Percentiles rank a stretch among this genome's conserved stretches.
These are phyloP conservation scores for Drosophila prolongata DNA, from an alignment of 2,888 invertebrate species.

Conservation along the genomic window DNA sequence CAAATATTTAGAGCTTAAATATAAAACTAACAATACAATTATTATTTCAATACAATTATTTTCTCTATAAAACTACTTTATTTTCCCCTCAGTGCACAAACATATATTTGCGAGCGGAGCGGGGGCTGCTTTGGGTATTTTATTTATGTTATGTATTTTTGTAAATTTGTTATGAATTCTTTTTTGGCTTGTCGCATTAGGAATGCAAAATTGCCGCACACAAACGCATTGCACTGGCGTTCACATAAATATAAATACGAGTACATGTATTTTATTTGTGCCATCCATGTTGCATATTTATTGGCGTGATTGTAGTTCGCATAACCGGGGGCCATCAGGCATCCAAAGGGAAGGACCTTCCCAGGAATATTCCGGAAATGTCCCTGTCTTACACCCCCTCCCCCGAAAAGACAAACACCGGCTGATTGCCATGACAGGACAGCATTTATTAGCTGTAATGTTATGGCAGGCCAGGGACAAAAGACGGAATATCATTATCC, in stretches of 20 bases:
- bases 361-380: background rate
- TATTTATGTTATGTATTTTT: slow-evolving; percentile 70
- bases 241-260: slow-evolving; percentile 9
- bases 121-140: slow-evolving; percentile 53
- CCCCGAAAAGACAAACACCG: slow-evolving; percentile 8
- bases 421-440: slow-evolving; percentile 38
- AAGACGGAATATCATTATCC: slow-evolving; percentile 26
- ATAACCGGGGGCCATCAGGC: slow-evolving; percentile 39
- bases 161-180: slow-evolving; percentile 42
- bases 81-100: slow-evolving; percentile 15
- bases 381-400: background rate
- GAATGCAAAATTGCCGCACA: slow-evolving; percentile 70
- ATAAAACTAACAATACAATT: too few relatives aligned
- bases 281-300: slow-evolving; percentile 66
- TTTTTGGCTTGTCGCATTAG: slow-evolving; percentile 72
- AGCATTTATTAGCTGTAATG: slow-evolving; percentile 41
- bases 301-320: slow-evolving; percentile 53
- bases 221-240: slow-evolving; percentile 19
- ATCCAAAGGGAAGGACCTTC: slow-evolving; percentile 1
- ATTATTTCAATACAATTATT: background rate
- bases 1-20: too few relatives aligned
- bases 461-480: slow-evolving; percentile 17
- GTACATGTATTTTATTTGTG: slow-evolving; percentile 39
- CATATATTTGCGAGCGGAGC: slow-evolving; percentile 40
- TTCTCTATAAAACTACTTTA: too few relatives aligned